Conservation (phyloP, 2,113 vertebrate genomes). For the Erpornis zantholeuca region DNA sequence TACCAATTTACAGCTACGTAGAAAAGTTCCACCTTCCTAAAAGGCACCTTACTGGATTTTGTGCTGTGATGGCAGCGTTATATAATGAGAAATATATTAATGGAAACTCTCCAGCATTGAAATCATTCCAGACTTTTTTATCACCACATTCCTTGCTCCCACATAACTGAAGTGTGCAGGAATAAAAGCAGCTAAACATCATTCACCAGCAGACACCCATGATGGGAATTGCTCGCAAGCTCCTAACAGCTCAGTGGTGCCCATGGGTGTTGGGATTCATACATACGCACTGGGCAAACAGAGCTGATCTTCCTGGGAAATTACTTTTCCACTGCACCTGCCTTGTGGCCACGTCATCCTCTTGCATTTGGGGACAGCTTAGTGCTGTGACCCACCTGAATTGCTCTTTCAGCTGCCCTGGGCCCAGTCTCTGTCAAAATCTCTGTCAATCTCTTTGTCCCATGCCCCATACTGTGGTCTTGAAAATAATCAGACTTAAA, state of each 20-base stretch:
- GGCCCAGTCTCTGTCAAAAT: background rate
- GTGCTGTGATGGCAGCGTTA: background rate
- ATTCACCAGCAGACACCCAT: background rate
- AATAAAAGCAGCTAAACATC: background rate
- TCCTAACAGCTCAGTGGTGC: background rate
- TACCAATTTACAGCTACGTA: background rate
- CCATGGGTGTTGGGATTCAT: background rate
- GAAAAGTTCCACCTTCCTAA: background rate
- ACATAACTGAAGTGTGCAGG: background rate
- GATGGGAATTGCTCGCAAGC: background rate
- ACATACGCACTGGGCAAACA: background rate
- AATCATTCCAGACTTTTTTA: conserved; percentile 43
- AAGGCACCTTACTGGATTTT: background rate
- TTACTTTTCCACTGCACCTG: background rate
- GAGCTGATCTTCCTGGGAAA: background rate
- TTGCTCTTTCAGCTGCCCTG: background rate
- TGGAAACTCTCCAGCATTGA: conserved; percentile 21
- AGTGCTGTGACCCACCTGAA: background rate
- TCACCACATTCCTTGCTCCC: conserved; percentile 32
- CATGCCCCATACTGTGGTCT: background rate
- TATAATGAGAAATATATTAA: conserved; percentile 4
- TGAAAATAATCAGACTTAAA: background rate
- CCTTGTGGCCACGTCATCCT: background rate
- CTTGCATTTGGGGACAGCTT: background rate
- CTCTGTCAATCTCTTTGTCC: no score